These are phyloP conservation scores for Gymnothorax javanicus DNA, from an alignment of 2,797 vertebrate species.

Conservation along the genomic window DNA sequence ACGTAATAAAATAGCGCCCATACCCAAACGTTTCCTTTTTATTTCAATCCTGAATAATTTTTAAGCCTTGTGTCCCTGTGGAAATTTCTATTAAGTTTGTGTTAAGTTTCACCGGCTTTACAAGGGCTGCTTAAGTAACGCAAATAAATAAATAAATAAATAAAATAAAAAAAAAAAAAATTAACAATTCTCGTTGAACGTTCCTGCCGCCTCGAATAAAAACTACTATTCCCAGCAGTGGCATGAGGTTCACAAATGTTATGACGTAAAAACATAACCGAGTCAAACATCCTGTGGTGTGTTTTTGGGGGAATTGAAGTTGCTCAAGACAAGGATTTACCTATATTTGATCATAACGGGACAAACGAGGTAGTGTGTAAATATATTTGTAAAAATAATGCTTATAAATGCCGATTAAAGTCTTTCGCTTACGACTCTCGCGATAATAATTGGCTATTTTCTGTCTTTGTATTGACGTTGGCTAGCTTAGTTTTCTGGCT, in stretches of 20 bases:
- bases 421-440: neutral
- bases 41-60: no score
- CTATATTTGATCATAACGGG: neutral
- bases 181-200: no score
- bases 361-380: neutral
- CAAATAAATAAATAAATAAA: no score
- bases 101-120: no score
- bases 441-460: neutral
- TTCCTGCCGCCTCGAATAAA: neutral
- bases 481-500: neutral
- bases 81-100: no score
- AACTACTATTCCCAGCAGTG: slow-evolving; percentile 43
- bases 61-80: no score
- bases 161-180: no score
- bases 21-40: no score
- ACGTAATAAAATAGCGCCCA: no score
- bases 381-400: neutral
- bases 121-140: no score
- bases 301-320: slow-evolving; percentile 1
- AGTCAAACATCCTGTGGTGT: slow-evolving; percentile 47
- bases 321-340: neutral
- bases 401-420: neutral
- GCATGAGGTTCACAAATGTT: neutral
- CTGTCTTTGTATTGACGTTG: neutral
- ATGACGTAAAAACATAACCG: slow-evolving; percentile 29